Base-by-base conservation (phyloP, 2,113 vertebrate species). In the Aphelocoma coerulescens region DNA sequence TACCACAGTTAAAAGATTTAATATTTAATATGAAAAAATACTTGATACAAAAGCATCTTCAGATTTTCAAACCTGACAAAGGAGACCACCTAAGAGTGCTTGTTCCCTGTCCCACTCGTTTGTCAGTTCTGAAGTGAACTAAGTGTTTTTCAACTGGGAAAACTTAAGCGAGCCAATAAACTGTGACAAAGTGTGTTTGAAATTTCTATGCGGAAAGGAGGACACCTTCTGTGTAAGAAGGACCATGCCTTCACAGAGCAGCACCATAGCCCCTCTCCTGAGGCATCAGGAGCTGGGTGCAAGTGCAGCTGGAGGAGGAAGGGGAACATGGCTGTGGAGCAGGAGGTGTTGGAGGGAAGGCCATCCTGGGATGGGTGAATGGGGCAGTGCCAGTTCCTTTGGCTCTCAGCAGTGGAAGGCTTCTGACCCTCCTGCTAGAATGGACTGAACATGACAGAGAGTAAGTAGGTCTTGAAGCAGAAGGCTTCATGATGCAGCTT, bases 131-230 rank as follows among this genome's bases (percentile, higher is more conserved):
- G 55, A 66, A 58, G 11, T 13, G 33, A 83, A 24, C 2, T 30
- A n/a, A 28, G 9, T 24, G 15, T 6, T 51, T 84, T 81, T 28
- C 55, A 58, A 13, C 20, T 23, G 48, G 48, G 27, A 78, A 89
- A 74, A 13, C 7, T 41, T 54, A 59, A 5, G 8, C 44, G 35
- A 57, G 21, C 30, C 39, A 71, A 10, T 27, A 55, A 77, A 41
- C 19, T 0, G 1, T 33, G 23, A 28, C 35, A 68, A 32, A 0
- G 4, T 0, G 0, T 9, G 16, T 49, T 62, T 39, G 26, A 51
- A 11, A 26, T 52, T 85, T 59, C 62, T 79, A 10, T 1, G 4
- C 3, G 3, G 13, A 30, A 48, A 51, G 37, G 44, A 44, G 5
- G 0, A 1, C 7, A 16, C 11, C 43, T 84, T 58, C 46, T 46